Evolutionary conservation across 2,888 invertebrate genomes (phyloP), one percentile per base, ranked within the genome.

Genomic region (Troilus luridus): DNA sequence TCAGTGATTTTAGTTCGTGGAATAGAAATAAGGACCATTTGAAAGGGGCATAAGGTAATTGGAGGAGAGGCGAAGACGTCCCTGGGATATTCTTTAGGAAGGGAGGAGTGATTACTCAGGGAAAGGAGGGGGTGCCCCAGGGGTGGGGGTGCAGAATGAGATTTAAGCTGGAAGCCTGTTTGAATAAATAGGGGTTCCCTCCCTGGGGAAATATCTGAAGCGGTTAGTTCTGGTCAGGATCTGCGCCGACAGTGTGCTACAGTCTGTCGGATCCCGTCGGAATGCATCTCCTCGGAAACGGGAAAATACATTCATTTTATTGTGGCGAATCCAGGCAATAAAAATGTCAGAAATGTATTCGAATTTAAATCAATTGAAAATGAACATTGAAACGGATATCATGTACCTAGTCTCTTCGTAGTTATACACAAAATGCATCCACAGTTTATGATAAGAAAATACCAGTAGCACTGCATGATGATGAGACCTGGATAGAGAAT

Each of bases 151-250:
- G 67, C 67, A 54, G 89, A 89, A 89, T 89, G 89, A 89, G 89
- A 89, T 89, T 89, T 89, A 89, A 89, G 89, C 64, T 62, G 60
- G 89, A 89, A 64, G 60, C 89, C 89, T 89, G 89, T 89, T 89
- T 89, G 89, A 89, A 89, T 89, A 89, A 89, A 89, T 89, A 89
- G 89, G 89, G 64, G 62, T 21, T 54, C 54, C 7, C 41, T 64
- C 89, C 89, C 64, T 41, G 67, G 89, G 89, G 89, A 89, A 89
- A 89, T 89, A 89, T 89, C 56, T 85, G 56, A 56, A 58, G 85
- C 85, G 85, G 54, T 85, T 85, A 85, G 85, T 85, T 85, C 85
- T 58, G 85, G 85, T 85, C 85, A 85, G 85, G 85, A 54, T 85
- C 27, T 77, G 72, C 72, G 72, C 41, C 72, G 72, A 41, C 72